Conservation (phyloP, 2,888 invertebrate species). For the Ecliptopera silaceata region DNA sequence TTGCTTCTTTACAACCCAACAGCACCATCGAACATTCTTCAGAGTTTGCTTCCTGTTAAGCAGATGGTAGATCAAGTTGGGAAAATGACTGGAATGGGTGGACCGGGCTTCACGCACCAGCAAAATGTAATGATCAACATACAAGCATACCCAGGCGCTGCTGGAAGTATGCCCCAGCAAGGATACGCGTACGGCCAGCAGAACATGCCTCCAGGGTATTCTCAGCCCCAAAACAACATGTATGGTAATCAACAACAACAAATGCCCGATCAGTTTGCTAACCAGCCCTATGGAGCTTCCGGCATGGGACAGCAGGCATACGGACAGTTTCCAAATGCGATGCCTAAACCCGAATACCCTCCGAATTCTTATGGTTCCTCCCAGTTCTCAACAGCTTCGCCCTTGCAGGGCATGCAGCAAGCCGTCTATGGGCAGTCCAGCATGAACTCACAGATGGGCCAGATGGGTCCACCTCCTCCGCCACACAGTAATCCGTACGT, state of each 20-base stretch:
- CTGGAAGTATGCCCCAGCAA: conserved; percentile 72
- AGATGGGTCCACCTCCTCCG: conserved; percentile 55
- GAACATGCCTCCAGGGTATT: conserved; percentile 68
- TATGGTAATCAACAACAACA: conserved; percentile 68
- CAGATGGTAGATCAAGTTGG: conserved; percentile 78
- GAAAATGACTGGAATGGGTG: conserved; percentile 64
- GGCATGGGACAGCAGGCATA: conserved; percentile 56
- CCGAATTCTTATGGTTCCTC: conserved; percentile 57
- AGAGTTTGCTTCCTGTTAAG: conserved; percentile 72
- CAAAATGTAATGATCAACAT: conserved; percentile 86
- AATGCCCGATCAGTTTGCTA: conserved; percentile 63
- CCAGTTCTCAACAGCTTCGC: conserved; percentile 62
- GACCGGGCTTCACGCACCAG: conserved; percentile 80
- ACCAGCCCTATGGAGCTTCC: conserved; percentile 46
- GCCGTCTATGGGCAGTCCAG: conserved; percentile 65
- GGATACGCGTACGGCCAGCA: conserved; percentile 65
- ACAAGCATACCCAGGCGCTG: conserved; percentile 83
- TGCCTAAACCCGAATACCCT: conserved; percentile 64
- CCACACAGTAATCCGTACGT: conserved; percentile 56
- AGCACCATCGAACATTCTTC: conserved; percentile 61
- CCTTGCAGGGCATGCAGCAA: conserved; percentile 76
- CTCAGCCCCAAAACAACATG: conserved; percentile 59
- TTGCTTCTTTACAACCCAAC: conserved; percentile 67
- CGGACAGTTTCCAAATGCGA: conserved; percentile 60
- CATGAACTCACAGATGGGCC: conserved; percentile 49